These are phyloP conservation scores for Drosophila yakuba DNA, from an alignment of 1,140 invertebrate species.

Conservation along the genomic window DNA sequence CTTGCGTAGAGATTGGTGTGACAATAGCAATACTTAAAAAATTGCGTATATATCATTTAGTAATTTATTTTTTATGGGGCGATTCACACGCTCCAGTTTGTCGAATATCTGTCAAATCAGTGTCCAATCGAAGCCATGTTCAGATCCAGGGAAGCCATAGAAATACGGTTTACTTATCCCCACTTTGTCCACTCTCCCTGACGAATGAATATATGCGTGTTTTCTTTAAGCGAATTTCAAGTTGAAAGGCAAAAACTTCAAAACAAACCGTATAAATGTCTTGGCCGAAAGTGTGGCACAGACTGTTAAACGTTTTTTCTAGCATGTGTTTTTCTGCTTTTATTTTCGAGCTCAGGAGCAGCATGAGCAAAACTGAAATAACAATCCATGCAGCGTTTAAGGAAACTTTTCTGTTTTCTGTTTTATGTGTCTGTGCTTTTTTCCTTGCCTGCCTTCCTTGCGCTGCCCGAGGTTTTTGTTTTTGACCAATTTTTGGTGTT, in stretches of 20 bases:
- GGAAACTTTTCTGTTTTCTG: constrained; percentile 69
- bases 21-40: too few species aligned
- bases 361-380: constrained; percentile 47
- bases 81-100: background rate
- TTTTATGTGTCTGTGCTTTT: constrained; percentile 53
- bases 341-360: constrained; percentile 34
- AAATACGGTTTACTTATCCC: background rate
- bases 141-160: constrained; percentile 1
- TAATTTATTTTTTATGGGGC: background rate
- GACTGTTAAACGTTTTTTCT: constrained; percentile 71
- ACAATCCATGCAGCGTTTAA: constrained; percentile 78
- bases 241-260: constrained; percentile 58
- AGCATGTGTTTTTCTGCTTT: constrained; percentile 33
- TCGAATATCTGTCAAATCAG: constrained; percentile 1
- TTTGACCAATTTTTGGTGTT: constrained; percentile 34
- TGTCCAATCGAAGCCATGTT: background rate
- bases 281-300: constrained; percentile 61
- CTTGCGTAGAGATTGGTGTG: too few species aligned
- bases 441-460: background rate
- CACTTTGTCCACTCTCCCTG: constrained; percentile 12
- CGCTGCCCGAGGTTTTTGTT: constrained; percentile 18
- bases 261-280: constrained; percentile 80
- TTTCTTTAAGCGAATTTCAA: constrained; percentile 39
- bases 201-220: constrained; percentile 34
- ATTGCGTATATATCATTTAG: background rate